Evolutionary conservation across 2,797 vertebrate genomes (phyloP).

Genomic region (Anguilla megastoma): DNA sequence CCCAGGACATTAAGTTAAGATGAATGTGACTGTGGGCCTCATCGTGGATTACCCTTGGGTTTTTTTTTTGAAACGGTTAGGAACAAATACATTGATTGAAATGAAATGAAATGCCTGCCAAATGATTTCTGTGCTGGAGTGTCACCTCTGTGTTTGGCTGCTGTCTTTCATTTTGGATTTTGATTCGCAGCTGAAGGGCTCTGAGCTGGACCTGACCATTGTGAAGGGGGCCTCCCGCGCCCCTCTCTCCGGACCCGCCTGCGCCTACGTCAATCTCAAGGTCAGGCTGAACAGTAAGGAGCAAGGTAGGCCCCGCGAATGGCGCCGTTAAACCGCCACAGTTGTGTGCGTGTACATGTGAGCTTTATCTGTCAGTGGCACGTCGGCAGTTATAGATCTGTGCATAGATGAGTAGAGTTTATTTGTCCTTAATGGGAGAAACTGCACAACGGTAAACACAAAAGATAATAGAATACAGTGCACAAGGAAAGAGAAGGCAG

Average conservation of each 20-base stretch:
- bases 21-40: background rate
- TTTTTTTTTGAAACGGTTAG: background rate
- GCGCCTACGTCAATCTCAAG: slow-evolving; percentile 85
- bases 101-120: background rate
- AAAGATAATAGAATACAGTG: too few relatives aligned
- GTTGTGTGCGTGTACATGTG: background rate
- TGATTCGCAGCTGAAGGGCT: slow-evolving; percentile 83
- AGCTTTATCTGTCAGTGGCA: background rate
- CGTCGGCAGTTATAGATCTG: background rate
- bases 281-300: slow-evolving; percentile 78
- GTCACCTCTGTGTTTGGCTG: background rate
- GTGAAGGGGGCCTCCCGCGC: slow-evolving; percentile 68
- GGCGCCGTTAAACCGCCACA: background rate
- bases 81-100: background rate
- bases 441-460: too few relatives aligned
- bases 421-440: background rate
- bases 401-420: background rate
- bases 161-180: background rate
- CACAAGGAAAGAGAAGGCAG: background rate
- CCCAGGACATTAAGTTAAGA: background rate
- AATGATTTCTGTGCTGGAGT: background rate
- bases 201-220: slow-evolving; percentile 88
- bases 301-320: slow-evolving; percentile 74
- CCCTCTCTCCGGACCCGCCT: slow-evolving; percentile 76
- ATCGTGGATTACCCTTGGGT: background rate